These are phyloP conservation scores for Lethrus apterus DNA, from an alignment of 1,140 invertebrate genomes.

Conservation along the genomic window DNA sequence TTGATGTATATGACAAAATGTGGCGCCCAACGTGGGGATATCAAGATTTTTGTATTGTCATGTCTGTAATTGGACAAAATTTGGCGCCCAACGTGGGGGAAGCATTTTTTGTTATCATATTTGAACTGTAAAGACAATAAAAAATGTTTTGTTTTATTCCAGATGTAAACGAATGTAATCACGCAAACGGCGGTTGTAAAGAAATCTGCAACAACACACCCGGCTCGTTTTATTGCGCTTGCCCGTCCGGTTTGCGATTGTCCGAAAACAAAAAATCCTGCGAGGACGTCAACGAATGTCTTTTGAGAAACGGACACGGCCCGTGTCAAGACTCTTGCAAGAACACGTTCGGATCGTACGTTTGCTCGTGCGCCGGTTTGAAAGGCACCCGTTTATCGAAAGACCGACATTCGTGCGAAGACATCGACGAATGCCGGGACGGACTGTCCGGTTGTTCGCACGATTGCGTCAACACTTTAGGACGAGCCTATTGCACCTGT, in stretches of 20 bases:
- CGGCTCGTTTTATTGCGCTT: conserved; percentile 68
- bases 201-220: conserved; percentile 58
- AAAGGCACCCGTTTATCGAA: conserved; percentile 39
- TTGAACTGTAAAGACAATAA: conserved; percentile 34
- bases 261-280: conserved; percentile 48
- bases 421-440: conserved; percentile 28
- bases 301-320: conserved; percentile 59
- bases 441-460: conserved; percentile 25
- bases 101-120: not conserved
- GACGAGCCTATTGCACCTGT: conserved; percentile 24
- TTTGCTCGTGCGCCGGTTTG: conserved; percentile 40
- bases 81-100: not conserved
- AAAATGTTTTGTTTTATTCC: conserved; percentile 18
- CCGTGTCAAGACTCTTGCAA: conserved; percentile 59
- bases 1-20: not conserved
- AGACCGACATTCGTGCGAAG: conserved; percentile 44
- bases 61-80: no score
- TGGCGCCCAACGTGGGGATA: not conserved
- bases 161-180: conserved; percentile 65
- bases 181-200: conserved; percentile 47
- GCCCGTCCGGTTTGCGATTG: conserved; percentile 62
- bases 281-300: conserved; percentile 75
- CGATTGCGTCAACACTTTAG: conserved; percentile 23
- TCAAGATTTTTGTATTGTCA: not conserved
- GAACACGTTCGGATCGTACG: conserved; percentile 44